Evolutionary conservation across 2,888 invertebrate genomes (phyloP).

Genomic region (Rotaria socialis): DNA sequence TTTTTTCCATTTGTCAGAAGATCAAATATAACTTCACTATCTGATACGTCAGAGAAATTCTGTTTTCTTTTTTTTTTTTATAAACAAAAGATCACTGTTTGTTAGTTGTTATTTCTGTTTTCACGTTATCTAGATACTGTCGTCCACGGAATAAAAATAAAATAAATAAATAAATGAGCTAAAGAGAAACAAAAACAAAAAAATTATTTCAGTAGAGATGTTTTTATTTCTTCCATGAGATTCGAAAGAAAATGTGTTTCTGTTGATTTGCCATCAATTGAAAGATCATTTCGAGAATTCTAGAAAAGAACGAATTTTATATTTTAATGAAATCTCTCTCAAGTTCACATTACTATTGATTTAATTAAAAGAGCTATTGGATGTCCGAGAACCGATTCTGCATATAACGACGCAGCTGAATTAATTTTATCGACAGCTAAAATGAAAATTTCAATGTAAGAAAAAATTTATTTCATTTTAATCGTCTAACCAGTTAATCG

Average conservation of each 20-base stretch:
- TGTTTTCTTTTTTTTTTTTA: neutral
- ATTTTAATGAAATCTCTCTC: neutral
- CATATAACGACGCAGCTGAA: neutral
- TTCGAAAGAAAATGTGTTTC: slow-evolving; percentile 31
- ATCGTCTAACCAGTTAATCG: neutral
- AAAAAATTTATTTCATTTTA: neutral
- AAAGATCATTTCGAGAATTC: neutral
- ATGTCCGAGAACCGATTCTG: slow-evolving; percentile 2
- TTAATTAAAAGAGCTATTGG: neutral
- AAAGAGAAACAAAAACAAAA: neutral
- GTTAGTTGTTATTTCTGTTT: neutral
- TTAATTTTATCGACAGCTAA: neutral
- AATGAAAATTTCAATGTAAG: neutral
- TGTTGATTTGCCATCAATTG: slow-evolving; percentile 8
- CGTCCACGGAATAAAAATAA: neutral
- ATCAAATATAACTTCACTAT: neutral
- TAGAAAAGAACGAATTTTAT: neutral
- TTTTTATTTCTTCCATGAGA: slow-evolving; percentile 23
- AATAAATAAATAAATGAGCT: neutral
- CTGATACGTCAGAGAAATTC: neutral
- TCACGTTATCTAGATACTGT: neutral
- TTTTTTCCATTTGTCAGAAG: neutral
- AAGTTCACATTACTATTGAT: neutral
- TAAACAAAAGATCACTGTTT: neutral
- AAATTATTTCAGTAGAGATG: neutral